Evolutionary conservation across 2,113 vertebrate genomes (phyloP), one percentile per base, ranked within the genome.

Genomic region (Nothoprocta perdicaria): DNA sequence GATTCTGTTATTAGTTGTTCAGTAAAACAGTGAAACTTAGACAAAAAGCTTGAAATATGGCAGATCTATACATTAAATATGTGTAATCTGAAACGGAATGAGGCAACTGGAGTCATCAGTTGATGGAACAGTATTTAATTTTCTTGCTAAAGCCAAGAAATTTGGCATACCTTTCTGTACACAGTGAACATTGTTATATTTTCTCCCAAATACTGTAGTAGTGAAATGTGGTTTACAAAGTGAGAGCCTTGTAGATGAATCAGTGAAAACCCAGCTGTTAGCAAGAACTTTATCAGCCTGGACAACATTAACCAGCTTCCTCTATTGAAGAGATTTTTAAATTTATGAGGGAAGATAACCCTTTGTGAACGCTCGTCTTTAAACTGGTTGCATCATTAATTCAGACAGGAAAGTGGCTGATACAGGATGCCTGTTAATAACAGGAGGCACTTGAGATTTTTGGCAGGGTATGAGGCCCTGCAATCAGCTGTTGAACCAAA

Each of bases 1-100:
- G 53, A 66, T 77, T 80, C 88, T 74, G 50, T 86, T 79, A 31
- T 3, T 26, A 55, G 27, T 62, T 75, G 38, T 55, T 55, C 53
- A 55, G 27, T 84, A 77, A 94, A 96, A 65, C 21, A 5, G 22
- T 74, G 31, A 43, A 86, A 69, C 22, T 61, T 61, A 61, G 55
- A 88, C 14, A 0, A 76, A 92, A 90, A 88, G 3, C 22, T 62
- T 17, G 35, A 84, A 88, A 66, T 5, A 16, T 62, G 52, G 12
- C 7, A 50, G 69, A 67, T 33, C 43, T 40, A 48, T 16, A 26
- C 35, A 23, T 0, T 60, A 14, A 75, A 78, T 60, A 66, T 2
- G 71, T n/a, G 31, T 7, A 38, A 81, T 67, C 58, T 86, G 46
- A 78, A 61, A 71, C 24, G 58, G 23, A 83, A 26, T 4, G 2